Conservation (phyloP, 1,140 invertebrate genomes). For the Hyles euphorbiae region DNA sequence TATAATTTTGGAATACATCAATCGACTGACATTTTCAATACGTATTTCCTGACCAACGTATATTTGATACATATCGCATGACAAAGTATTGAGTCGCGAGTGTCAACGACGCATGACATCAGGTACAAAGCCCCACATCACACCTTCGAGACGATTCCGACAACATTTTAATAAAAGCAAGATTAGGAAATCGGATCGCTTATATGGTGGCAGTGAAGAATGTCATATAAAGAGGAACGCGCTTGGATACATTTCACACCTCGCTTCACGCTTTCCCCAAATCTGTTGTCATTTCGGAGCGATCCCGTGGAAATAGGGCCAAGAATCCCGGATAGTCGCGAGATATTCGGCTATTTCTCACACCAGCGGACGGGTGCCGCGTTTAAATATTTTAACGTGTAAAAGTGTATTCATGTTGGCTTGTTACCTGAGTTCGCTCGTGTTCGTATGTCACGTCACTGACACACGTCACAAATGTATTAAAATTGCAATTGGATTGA, state of each 20-base stretch:
- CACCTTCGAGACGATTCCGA: conserved; percentile 16
- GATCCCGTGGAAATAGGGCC: conserved; percentile 65
- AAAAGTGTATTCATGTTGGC: conserved; percentile 58
- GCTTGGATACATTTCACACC: conserved; percentile 70
- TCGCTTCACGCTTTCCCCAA: conserved; percentile 70
- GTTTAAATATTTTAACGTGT: conserved; percentile 62
- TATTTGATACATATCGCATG: no score
- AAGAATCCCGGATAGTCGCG: conserved; percentile 61
- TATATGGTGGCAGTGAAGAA: conserved; percentile 62
- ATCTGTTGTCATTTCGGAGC: conserved; percentile 69
- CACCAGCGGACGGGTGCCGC: conserved; percentile 31
- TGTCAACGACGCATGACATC: no score
- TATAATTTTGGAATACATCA: no score
- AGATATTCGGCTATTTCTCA: conserved; percentile 69
- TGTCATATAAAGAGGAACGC: conserved; percentile 64
- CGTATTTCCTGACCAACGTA: no score
- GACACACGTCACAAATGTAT: no score
- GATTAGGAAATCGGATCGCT: conserved; percentile 58
- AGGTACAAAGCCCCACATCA: no score
- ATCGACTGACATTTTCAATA: no score
- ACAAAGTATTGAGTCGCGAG: no score
- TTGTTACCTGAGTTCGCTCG: conserved; percentile 29
- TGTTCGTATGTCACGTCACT: neutral
- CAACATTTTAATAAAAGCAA: conserved; percentile 71
- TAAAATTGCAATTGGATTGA: no score